phyloP scores from a whole-genome alignment of 1,140 invertebrate species.

The Sycobia sp. region DNA sequence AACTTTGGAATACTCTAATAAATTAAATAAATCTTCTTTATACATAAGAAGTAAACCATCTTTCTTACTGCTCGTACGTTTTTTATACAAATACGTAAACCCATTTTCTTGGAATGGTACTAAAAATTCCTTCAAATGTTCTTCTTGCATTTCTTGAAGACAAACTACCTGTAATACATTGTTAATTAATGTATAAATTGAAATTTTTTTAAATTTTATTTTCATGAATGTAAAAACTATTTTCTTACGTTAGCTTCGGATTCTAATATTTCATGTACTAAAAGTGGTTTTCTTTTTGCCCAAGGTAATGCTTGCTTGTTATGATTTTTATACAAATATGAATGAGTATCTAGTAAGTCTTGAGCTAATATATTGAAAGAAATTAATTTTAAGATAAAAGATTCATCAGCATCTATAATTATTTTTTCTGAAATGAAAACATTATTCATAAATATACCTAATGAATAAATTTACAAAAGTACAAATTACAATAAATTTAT shows the following conservation, averaged over 20 bases:
- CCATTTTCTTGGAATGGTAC: constrained; percentile 59
- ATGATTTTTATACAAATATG: constrained; percentile 74
- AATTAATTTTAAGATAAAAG: constrained; percentile 60
- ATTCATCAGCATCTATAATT: constrained; percentile 38
- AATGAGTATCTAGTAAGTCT: constrained; percentile 75
- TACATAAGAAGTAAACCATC: constrained; percentile 55
- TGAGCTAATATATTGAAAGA: constrained; percentile 91
- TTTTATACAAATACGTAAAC: constrained; percentile 59
- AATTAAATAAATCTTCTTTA: constrained; percentile 45
- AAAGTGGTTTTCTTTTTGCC: constrained; percentile 69
- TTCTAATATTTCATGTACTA: constrained; percentile 74
- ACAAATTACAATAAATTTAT: constrained; percentile 2
- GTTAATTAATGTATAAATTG: constrained; percentile 16
- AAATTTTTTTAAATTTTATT: neutral
- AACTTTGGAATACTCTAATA: constrained; percentile 56
- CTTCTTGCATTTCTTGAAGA: constrained; percentile 86
- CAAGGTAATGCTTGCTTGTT: constrained; percentile 69
- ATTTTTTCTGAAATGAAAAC: constrained; percentile 40
- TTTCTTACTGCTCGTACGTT: constrained; percentile 55
- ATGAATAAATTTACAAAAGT: no score
- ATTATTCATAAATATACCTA: neutral
- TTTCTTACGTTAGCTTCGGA: constrained; percentile 75
- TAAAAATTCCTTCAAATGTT: constrained; percentile 71
- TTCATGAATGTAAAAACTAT: neutral
- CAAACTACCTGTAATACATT: constrained; percentile 72